Conservation (phyloP, 2,797 vertebrate species). For the Peromyscus melanophrys region DNA sequence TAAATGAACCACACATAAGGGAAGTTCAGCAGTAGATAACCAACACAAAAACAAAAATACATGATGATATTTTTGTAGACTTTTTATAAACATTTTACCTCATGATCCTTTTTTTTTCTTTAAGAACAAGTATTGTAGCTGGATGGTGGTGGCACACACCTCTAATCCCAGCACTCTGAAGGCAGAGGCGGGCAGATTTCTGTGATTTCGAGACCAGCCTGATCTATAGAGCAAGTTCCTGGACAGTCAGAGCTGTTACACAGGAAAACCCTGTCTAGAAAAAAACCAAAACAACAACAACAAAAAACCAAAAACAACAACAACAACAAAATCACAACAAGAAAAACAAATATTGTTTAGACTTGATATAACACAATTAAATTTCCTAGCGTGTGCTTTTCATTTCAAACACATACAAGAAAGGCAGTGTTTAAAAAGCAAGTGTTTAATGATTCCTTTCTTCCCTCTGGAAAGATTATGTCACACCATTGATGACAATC, state of each 20-base stretch:
- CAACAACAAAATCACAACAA: not conserved
- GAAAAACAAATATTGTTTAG: not conserved
- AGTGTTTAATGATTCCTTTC: not conserved
- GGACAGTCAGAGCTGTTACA: not conserved
- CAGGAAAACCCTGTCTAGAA: not conserved
- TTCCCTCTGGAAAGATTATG: constrained; percentile 44
- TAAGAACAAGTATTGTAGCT: not conserved
- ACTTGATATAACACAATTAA: not conserved
- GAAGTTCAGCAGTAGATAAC: too few relatives aligned
- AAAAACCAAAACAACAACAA: not conserved
- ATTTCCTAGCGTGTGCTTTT: not conserved
- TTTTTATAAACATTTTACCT: not conserved
- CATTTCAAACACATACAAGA: not conserved
- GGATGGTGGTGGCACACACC: not conserved
- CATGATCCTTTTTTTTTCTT: not conserved
- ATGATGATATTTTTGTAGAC: not conserved
- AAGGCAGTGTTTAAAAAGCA: not conserved
- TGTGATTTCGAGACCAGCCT: not conserved
- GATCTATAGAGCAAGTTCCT: not conserved
- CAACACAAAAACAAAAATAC: not conserved
- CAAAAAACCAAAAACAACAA: not conserved
- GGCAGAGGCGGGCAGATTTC: not conserved
- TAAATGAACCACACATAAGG: not conserved
- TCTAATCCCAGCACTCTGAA: not conserved
- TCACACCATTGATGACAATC: not conserved